These are phyloP conservation scores for Plotosus lineatus DNA, from an alignment of 2,113 vertebrate species.

Conservation along the genomic window DNA sequence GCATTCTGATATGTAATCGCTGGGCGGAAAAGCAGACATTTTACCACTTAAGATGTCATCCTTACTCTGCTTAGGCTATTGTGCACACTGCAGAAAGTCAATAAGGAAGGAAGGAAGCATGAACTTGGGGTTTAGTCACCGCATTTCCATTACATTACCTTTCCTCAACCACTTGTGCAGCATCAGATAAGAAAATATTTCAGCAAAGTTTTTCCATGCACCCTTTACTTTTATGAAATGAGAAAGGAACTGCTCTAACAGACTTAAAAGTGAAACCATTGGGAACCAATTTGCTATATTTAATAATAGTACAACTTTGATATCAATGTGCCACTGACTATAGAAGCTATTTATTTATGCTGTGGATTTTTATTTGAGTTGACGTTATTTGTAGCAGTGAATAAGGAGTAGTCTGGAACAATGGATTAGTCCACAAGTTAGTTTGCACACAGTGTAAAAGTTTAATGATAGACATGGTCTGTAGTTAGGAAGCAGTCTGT, in stretches of 20 bases:
- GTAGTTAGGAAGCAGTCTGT: slow-evolving; percentile 9
- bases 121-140: slow-evolving; percentile 7
- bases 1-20: slow-evolving; percentile 23
- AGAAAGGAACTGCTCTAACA: slow-evolving; percentile 7
- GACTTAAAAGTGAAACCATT: not conserved
- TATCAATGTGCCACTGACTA: slow-evolving; percentile 28
- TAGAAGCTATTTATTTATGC: slow-evolving; percentile 24
- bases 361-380: slow-evolving; percentile 12
- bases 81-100: slow-evolving; percentile 1
- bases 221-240: not conserved
- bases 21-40: slow-evolving; percentile 20
- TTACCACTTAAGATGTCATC: slow-evolving; percentile 5
- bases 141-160: not conserved
- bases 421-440: not conserved
- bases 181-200: slow-evolving; percentile 3
- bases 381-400: slow-evolving; percentile 17
- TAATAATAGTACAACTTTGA: slow-evolving; percentile 8
- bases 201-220: not conserved
- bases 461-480: slow-evolving; percentile 1
- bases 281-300: slow-evolving; percentile 15
- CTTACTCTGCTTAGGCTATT: slow-evolving; percentile 27
- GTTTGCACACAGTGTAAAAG: slow-evolving; percentile 4
- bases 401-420: not conserved
- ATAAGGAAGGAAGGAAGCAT: not conserved
- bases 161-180: not conserved